Conservation (phyloP, 2,888 invertebrate species). For the Limnephilus auricula region DNA sequence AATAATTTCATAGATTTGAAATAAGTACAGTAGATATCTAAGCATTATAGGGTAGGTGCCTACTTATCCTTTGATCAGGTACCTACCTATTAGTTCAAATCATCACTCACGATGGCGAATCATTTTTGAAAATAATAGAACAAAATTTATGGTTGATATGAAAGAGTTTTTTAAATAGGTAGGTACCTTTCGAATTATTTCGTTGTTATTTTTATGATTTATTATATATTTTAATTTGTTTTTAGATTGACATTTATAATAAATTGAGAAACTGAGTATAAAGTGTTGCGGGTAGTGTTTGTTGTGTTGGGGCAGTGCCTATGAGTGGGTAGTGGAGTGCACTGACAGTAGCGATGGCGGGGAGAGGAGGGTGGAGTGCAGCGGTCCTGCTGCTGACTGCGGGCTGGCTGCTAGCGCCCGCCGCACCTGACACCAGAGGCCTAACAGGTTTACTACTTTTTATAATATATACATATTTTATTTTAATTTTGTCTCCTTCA, state of each 20-base stretch:
- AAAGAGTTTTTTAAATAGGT: not conserved
- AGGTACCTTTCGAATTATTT: not conserved
- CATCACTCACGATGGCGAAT: not conserved
- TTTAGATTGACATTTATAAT: not conserved
- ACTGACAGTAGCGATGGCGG: slow-evolving; percentile 23
- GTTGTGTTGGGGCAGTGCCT: slow-evolving; percentile 26
- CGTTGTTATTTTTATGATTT: not conserved
- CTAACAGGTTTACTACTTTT: slow-evolving; percentile 53
- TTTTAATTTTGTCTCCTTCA: not conserved
- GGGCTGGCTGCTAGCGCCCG: slow-evolving; percentile 55
- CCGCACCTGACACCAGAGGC: slow-evolving; percentile 59
- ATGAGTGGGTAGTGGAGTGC: slow-evolving; percentile 21
- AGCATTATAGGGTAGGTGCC: not conserved
- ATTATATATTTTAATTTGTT: not conserved
- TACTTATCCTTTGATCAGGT: not conserved
- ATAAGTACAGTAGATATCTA: not conserved
- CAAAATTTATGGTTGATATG: not conserved
- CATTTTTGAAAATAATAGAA: not conserved
- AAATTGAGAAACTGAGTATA: not conserved
- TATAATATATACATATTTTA: not conserved
- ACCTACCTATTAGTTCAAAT: not conserved
- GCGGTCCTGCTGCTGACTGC: slow-evolving; percentile 49
- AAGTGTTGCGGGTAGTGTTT: not conserved
- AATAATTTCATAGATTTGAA: not conserved
- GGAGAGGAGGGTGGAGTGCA: slow-evolving; percentile 50